Evolutionary conservation across 1,140 invertebrate genomes (phyloP).

Genomic region (Zaprionus tsacasi): DNA sequence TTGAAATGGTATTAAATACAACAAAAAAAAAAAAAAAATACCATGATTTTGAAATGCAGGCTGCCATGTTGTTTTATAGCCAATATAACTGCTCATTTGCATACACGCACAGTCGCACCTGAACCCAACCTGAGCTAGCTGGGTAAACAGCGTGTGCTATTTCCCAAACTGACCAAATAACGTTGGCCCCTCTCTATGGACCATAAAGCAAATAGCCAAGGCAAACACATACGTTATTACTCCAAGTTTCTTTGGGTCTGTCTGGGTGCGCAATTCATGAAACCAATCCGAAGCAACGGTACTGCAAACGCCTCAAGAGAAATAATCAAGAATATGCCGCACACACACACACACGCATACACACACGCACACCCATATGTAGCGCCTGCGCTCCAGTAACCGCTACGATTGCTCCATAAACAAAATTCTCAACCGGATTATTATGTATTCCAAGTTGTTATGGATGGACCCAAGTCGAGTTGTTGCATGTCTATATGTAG

Average conservation of each 20-base stretch:
- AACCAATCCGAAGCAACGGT: constrained; percentile 58
- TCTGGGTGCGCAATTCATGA: constrained; percentile 54
- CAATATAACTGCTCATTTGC: constrained; percentile 61
- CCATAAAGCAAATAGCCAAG: constrained; percentile 69
- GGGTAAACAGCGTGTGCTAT: constrained; percentile 45
- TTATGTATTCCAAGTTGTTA: constrained; percentile 7
- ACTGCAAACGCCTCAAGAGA: constrained; percentile 60
- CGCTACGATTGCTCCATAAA: constrained; percentile 20
- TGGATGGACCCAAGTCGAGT: neutral
- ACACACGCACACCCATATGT: constrained; percentile 6
- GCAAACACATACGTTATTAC: constrained; percentile 32
- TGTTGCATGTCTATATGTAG: too few species aligned
- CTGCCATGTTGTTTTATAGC: constrained; percentile 55
- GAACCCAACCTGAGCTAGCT: neutral
- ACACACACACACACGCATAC: constrained; percentile 2
- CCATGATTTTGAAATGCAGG: constrained; percentile 63
- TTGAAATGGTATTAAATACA: neutral
- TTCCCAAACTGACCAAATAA: constrained; percentile 68
- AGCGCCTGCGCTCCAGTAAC: constrained; percentile 24
- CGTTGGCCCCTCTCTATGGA: constrained; percentile 64
- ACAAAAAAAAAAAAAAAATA: neutral
- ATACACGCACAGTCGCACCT: neutral
- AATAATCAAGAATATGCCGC: constrained; percentile 70
- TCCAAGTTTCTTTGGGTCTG: constrained; percentile 51
- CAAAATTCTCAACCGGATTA: constrained; percentile 16